A percentile compares a stretch with the other conserved stretches of the same genome.
Conservation (phyloP, 2,113 vertebrate genomes). For the Emydocephalus ijimae region DNA sequence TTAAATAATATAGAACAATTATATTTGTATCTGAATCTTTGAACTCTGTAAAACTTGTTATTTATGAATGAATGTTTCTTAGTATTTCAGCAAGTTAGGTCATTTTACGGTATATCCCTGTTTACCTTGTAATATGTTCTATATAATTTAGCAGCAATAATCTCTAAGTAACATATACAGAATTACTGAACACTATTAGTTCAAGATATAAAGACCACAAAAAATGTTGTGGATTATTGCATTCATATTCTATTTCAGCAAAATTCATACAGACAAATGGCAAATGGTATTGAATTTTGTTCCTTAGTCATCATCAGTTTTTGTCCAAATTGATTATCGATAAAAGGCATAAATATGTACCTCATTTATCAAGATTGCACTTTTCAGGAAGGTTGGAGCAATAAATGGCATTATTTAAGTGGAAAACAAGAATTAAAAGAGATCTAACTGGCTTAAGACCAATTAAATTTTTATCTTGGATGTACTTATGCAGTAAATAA, state of each 20-base stretch:
- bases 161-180: not conserved
- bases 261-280: not conserved
- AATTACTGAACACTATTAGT: not conserved
- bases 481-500: slow-evolving; percentile 13
- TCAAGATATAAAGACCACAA: not conserved
- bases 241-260: not conserved
- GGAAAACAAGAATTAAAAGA: slow-evolving; percentile 1
- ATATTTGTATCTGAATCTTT: not conserved
- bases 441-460: slow-evolving; percentile 1
- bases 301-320: not conserved
- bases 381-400: not conserved
- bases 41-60: not conserved
- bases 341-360: not conserved
- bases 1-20: not conserved
- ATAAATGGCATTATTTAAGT: not conserved
- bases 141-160: not conserved
- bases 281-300: not conserved
- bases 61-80: not conserved
- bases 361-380: not conserved
- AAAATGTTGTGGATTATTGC: not conserved
- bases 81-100: not conserved
- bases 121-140: not conserved
- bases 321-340: not conserved
- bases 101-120: not conserved
- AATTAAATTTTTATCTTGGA: slow-evolving; percentile 8